Base-by-base conservation (phyloP, 2,888 invertebrate genomes). In the Phyto melanocephala region DNA sequence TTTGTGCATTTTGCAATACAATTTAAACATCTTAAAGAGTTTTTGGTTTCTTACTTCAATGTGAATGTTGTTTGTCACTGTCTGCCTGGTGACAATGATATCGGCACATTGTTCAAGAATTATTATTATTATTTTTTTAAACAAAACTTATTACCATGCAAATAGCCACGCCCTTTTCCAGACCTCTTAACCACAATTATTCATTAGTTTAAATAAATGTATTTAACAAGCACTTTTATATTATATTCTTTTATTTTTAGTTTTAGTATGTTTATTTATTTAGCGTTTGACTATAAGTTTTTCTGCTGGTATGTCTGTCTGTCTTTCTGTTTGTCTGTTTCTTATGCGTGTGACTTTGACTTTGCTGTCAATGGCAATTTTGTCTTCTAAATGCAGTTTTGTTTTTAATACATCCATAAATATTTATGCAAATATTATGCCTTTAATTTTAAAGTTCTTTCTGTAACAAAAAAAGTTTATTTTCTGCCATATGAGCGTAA, bases 281-380 rank as follows among this genome's bases (percentile, higher is more conserved):
- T 40, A 45, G 62, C 24, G 35, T 1, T 20, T 47, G 56, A 47
- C 75, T 47, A 28, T 20, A 20, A 10, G 33, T 45, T 10, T 37
- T 42, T 77, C 20, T 52, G 15, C 50, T 60, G 15, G 33, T 37
- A 37, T n/a, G 68, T 62, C 22, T 47, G 20, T 37, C 37, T 22
- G 68, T 62, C 22, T 47, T n/a, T 37, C 37, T 22, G 45, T 40
- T 17, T 42, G 40, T 40, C 37, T 33, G 2, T 54, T 79, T 65
- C 45, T 62, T 60, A 71, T 79, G 79, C 82, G 76, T 79, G 71
- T 76, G 82, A 82, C 82, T 79, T 82, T 82, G 79, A 82, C 65
- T 82, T 76, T 79, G 75, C 52, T 76, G 75, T 76, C 82, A 82
- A 79, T 82, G 79, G 37, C 75, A 1, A 15, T n/a, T 52, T 63